Conservation (phyloP, 2,113 vertebrate species). For the Neogale vison region DNA sequence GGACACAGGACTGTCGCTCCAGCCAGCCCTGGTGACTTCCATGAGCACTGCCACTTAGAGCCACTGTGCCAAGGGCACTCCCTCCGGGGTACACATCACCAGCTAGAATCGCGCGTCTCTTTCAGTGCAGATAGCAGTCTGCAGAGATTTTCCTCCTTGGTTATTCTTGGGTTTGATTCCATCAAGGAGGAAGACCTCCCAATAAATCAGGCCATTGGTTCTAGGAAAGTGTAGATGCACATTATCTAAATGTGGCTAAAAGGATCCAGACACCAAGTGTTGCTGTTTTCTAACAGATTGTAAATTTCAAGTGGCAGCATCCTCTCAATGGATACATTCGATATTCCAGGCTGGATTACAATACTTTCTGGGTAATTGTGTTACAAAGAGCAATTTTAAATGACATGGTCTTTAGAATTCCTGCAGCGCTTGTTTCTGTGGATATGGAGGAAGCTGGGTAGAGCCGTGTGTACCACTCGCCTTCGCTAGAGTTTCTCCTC, state of each 20-base stretch:
- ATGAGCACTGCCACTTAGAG: background rate
- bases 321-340: background rate
- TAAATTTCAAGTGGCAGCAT: background rate
- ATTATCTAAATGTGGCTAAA: background rate
- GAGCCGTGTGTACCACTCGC: fast-evolving
- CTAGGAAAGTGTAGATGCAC: background rate
- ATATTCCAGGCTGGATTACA: no score
- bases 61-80: background rate
- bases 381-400: background rate
- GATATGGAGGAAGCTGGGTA: background rate
- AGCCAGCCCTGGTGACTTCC: background rate
- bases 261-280: background rate
- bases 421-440: background rate
- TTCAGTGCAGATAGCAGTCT: background rate
- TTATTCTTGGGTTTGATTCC: background rate
- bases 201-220: background rate
- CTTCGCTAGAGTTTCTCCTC: no score
- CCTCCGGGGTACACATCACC: background rate
- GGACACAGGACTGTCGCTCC: background rate
- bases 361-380: background rate
- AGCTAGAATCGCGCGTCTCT: background rate
- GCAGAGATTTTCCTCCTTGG: background rate
- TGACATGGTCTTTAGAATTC: background rate
- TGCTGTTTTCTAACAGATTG: background rate
- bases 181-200: background rate